Conservation (phyloP, 2,888 invertebrate genomes). For the Sisyra terminalis region DNA sequence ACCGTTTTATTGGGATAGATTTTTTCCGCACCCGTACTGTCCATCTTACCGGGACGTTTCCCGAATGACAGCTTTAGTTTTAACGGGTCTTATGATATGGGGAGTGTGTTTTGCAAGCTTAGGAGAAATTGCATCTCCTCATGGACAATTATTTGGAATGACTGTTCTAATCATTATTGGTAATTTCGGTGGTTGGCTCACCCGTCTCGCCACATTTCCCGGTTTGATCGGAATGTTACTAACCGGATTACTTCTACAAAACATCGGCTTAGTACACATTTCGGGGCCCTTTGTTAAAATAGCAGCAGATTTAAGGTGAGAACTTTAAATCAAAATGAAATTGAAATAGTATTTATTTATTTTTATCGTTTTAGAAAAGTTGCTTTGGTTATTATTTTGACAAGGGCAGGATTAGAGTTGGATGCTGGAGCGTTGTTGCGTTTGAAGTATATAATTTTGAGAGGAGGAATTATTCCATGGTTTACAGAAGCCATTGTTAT, state of each 20-base stretch:
- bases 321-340: not conserved
- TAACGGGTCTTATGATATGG: constrained; percentile 63
- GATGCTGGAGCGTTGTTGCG: constrained; percentile 75
- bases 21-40: constrained; percentile 74
- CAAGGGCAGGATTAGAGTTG: constrained; percentile 83
- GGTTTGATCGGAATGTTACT: constrained; percentile 76
- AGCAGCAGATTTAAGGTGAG: constrained; percentile 51
- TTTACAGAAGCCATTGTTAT: constrained; percentile 56
- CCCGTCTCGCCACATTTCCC: constrained; percentile 64
- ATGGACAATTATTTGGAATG: constrained; percentile 66
- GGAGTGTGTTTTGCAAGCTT: constrained; percentile 58
- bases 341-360: not conserved
- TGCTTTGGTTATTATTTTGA: constrained; percentile 81
- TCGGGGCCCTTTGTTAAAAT: constrained; percentile 48
- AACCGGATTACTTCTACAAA: constrained; percentile 61
- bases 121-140: constrained; percentile 62
- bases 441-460: constrained; percentile 65
- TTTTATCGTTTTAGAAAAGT: constrained; percentile 50
- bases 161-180: constrained; percentile 59
- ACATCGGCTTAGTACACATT: constrained; percentile 47
- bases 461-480: constrained; percentile 79
- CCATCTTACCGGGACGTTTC: constrained; percentile 72
- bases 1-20: constrained; percentile 60
- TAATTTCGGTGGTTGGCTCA: constrained; percentile 68
- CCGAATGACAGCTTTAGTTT: constrained; percentile 49